Percentiles rank a stretch among this genome's conserved stretches.
phyloP scores from a whole-genome alignment of 2,888 invertebrate genomes.

The Schizaphis graminum region DNA sequence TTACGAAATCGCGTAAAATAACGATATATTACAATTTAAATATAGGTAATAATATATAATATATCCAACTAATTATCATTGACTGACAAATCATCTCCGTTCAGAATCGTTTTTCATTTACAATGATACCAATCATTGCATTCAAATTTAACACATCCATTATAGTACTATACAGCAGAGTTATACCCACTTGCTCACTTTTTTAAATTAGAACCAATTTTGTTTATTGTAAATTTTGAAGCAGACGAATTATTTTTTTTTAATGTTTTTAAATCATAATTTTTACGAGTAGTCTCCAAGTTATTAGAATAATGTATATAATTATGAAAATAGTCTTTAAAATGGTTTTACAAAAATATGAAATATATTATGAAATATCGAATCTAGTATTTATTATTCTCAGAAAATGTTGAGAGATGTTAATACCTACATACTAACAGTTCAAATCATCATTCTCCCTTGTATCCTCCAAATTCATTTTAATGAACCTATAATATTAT shows the following conservation, averaged over 20 bases:
- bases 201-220: background rate
- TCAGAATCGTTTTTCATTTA: too few species aligned
- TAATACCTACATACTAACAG: background rate
- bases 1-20: too few species aligned
- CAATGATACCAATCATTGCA: too few species aligned
- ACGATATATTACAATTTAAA: too few species aligned
- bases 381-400: background rate
- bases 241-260: background rate
- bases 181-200: too few species aligned
- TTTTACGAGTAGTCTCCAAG: background rate
- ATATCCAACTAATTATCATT: too few species aligned
- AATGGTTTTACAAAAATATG: too few species aligned
- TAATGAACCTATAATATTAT: background rate
- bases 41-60: too few species aligned
- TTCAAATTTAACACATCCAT: too few species aligned
- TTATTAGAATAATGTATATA: background rate
- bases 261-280: background rate
- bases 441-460: background rate
- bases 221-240: background rate
- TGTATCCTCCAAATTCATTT: background rate
- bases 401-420: background rate
- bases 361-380: background rate
- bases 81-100: too few species aligned
- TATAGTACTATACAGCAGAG: too few species aligned
- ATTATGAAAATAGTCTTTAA: background rate